phyloP scores from a whole-genome alignment of 2,797 vertebrate genomes.

The Cirrhinus molitorella region DNA sequence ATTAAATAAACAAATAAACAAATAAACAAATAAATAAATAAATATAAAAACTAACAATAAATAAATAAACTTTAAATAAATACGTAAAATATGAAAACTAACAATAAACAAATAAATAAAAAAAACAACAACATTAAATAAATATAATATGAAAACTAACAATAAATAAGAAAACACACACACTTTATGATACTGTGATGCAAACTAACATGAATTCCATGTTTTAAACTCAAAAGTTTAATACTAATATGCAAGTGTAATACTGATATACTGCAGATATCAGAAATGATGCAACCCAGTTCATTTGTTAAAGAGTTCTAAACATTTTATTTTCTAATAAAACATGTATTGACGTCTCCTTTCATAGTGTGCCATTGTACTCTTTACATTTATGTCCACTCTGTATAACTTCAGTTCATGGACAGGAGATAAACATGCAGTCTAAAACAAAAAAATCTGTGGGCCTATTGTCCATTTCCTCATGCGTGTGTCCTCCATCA shows the following conservation, averaged over 20 bases:
- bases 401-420: neutral
- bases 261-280: neutral
- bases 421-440: neutral
- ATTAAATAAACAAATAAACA: no score
- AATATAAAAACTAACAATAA: no score
- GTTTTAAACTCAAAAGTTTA: neutral
- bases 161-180: no score
- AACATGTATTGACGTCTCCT: neutral
- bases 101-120: no score
- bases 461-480: conserved; percentile 18
- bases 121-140: no score
- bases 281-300: neutral
- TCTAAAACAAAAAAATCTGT: neutral
- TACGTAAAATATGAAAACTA: no score
- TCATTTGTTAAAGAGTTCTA: neutral
- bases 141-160: no score
- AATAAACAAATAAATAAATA: no score
- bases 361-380: neutral
- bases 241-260: no score
- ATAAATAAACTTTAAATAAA: no score
- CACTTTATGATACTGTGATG: neutral
- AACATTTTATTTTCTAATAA: neutral
- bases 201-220: neutral
- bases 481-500: neutral
- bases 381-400: neutral